Evolutionary conservation across 2,797 vertebrate genomes (phyloP), one percentile per base, ranked within the genome.

Genomic region (Mormyrus proboscirostris): DNA sequence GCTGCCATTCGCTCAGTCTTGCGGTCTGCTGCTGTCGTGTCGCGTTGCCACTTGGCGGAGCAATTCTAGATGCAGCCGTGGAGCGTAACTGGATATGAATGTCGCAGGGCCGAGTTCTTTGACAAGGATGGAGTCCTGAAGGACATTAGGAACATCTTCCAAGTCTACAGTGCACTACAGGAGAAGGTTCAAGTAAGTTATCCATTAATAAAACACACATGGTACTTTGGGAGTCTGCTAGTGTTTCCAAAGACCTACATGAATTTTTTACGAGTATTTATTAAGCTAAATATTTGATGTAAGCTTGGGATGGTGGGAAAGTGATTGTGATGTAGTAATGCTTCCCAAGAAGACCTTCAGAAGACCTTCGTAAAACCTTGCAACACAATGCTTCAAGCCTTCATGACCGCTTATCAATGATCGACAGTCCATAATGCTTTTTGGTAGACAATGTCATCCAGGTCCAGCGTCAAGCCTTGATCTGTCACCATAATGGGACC

Each of bases 111-210:
- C 89, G 98, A 99, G 93, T 99, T 99, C 94, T 99, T 99, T 95
- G 98, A 99, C 94, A 99, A 99, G 95, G 98, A 99, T 62, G 99
- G 99, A 90, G 98, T 99, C 89, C 99, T 99, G 97, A 99, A 99
- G 95, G 98, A 99, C 95, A 99, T 99, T 94, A 97, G 98, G 95
- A 97, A 98, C 89, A 99, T 99, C 94, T 99, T 97, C 95, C 98
- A 99, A 95, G 98, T 99, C 93, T 99, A 99, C 95, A 99, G 98
- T 92, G 99, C 98, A 89, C 96, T 99, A 92, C 98, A 99, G 94
- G 99, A 99, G 93, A 99, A 99, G 97, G 96, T 99, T 88, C 98
- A 99, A 97, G 99, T 99, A 95, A 96, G 94, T 53, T 88, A 47
- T 25, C 14, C n/a, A 55, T 87, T 89, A 29, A 76, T 55, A 50